These are phyloP conservation scores for Scophthalmus maximus DNA, from an alignment of 2,113 vertebrate genomes.

Conservation along the genomic window DNA sequence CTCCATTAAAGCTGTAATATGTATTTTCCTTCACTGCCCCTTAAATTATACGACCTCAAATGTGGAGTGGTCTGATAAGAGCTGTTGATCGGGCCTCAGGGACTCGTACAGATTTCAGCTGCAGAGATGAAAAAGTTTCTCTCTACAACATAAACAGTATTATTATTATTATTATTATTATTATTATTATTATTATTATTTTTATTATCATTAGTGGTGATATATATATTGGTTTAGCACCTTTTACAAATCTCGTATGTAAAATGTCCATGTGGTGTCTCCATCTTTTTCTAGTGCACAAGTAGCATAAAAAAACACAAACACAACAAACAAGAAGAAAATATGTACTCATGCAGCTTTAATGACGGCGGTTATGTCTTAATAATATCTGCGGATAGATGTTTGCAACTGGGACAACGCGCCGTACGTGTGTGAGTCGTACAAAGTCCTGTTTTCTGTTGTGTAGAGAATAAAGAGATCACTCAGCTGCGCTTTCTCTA, in stretches of 20 bases:
- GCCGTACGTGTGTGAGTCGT: too few relatives aligned
- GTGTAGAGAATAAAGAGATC: not conserved
- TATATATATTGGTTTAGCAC: too few relatives aligned
- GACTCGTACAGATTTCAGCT: slow-evolving; percentile 34
- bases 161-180: not conserved
- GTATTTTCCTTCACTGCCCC: slow-evolving; percentile 9
- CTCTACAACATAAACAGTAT: not conserved
- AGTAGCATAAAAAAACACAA: not conserved
- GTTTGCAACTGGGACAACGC: too few relatives aligned
- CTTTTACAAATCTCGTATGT: too few relatives aligned
- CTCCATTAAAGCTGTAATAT: slow-evolving; percentile 29
- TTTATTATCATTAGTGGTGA: too few relatives aligned
- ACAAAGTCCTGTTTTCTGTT: slow-evolving; percentile 2
- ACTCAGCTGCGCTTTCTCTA: not conserved
- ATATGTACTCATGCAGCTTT: not conserved
- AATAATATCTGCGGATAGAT: not conserved
- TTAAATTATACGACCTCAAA: slow-evolving; percentile 27
- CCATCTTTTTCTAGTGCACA: not conserved
- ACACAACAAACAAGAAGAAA: too few relatives aligned
- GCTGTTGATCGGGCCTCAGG: slow-evolving; percentile 35
- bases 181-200: too few relatives aligned
- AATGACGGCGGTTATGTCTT: not conserved
- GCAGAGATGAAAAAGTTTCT: slow-evolving; percentile 17
- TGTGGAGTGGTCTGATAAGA: slow-evolving; percentile 47
- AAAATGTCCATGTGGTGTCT: too few relatives aligned